A percentile compares a stretch with the other conserved stretches of the same genome.
Evolutionary conservation across 2,888 invertebrate genomes (phyloP).

Genomic region (Bibio marci): DNA sequence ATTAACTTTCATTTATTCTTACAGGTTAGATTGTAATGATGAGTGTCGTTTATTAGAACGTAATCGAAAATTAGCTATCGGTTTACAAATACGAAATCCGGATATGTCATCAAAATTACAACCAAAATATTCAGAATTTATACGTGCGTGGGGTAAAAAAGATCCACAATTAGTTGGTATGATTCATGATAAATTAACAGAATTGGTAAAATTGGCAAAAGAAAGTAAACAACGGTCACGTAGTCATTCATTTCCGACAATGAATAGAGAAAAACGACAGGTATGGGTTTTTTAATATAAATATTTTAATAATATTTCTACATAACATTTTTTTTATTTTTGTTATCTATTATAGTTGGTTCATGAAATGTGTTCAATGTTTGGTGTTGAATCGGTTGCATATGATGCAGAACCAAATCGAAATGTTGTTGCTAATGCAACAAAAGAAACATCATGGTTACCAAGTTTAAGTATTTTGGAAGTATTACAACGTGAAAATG

Average conservation of each 20-base stretch:
- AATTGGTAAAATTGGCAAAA: conserved; percentile 74
- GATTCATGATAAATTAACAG: conserved; percentile 68
- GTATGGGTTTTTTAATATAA: neutral
- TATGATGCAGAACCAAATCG: conserved; percentile 92
- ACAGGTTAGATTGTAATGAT: conserved; percentile 73
- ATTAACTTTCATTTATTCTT: conserved; percentile 1
- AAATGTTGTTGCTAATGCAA: conserved; percentile 86
- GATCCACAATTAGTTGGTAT: conserved; percentile 65
- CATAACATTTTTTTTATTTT: neutral
- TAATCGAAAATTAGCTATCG: conserved; percentile 75
- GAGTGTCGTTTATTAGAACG: conserved; percentile 79
- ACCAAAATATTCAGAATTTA: conserved; percentile 73
- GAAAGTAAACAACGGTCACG: conserved; percentile 69
- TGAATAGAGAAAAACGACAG: conserved; percentile 84
- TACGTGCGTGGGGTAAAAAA: conserved; percentile 65
- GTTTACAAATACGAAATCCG: conserved; percentile 83
- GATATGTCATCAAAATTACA: conserved; percentile 66
- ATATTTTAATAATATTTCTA: too few species aligned
- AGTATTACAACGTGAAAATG: conserved; percentile 60
- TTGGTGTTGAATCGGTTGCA: conserved; percentile 84
- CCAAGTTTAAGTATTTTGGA: conserved; percentile 75
- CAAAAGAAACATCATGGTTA: conserved; percentile 65
- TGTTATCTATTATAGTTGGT: conserved; percentile 35
- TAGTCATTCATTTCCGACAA: conserved; percentile 77
- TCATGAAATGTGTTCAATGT: conserved; percentile 88